Evolutionary conservation across 2,113 vertebrate genomes (phyloP), one percentile per base, ranked within the genome.

Genomic region (Gobiocypris rarus): DNA sequence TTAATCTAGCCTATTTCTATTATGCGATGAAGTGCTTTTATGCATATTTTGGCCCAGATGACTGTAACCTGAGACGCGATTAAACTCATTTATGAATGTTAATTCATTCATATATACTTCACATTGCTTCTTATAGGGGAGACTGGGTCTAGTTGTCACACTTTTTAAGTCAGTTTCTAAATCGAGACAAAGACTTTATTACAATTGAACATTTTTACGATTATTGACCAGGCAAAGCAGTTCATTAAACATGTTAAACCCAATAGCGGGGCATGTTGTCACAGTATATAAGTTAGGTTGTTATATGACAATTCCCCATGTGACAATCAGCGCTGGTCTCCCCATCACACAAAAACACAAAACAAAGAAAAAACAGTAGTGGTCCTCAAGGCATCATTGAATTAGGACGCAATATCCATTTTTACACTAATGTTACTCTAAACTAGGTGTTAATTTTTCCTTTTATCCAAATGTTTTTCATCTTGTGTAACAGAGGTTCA

Each of bases 371-470:
- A 65, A 19, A 65, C 28, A 65, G 17, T 10, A 22, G 8, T 22
- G 28, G 65, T 38, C 28, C 17, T 41, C 67, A 43, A 43, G 67
- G 10, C 26, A 52, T 54, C 4, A 75, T 4, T 52, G 1, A 54
- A 56, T n/a, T 15, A 41, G 54, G 34, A 13, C 22, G 2, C 22
- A 41, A 38, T 56, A 14, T 38, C 54, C 22, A 58, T 76, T 76
- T 54, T 76, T 41, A 38, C 52, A 58, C 28, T 7, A 54, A 31
- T 24, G 28, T 22, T 11, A 75, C 9, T 48, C n/a, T 26, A 45
- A 73, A 73, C 45, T 76, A 52, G 31, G 19, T 59, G 34, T 78
- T 15, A 10, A 45, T 79, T 15, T 79, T 45, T 78, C 54, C 54
- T n/a, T 38, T 56, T 56, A 76, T 34, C 10, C 28, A 34, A 54